Conservation (phyloP, 2,113 vertebrate species). For the Pseudolaguvia tuberculata region DNA sequence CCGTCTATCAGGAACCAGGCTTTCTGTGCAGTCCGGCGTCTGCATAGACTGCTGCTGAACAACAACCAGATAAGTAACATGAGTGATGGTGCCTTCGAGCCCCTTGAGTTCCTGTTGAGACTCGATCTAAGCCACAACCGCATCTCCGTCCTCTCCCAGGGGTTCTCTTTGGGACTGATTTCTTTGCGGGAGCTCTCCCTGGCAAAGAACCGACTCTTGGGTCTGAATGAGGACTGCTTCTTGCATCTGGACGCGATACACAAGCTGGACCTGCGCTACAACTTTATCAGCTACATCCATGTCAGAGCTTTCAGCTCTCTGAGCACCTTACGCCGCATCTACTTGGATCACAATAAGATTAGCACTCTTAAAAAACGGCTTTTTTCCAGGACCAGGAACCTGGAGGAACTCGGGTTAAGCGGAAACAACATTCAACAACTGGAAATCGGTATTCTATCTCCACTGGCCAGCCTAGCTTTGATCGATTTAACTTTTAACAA, state of each 20-base stretch:
- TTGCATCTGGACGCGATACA: slow-evolving; percentile 68
- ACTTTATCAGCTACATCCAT: slow-evolving; percentile 59
- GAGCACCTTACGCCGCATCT: slow-evolving; percentile 66
- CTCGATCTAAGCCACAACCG: slow-evolving; percentile 73
- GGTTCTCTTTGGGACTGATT: slow-evolving; percentile 66
- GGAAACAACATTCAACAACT: slow-evolving; percentile 63
- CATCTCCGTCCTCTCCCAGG: slow-evolving; percentile 56
- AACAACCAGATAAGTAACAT: slow-evolving; percentile 66
- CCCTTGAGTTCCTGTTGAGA: slow-evolving; percentile 68
- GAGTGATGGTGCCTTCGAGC: slow-evolving; percentile 60
- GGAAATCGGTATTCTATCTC: slow-evolving; percentile 60
- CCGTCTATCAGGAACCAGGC: slow-evolving; percentile 50
- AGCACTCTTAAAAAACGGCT: slow-evolving; percentile 56
- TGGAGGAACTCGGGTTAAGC: slow-evolving; percentile 72
- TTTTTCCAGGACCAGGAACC: slow-evolving; percentile 73
- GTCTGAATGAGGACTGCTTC: slow-evolving; percentile 60
- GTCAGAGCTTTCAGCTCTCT: slow-evolving; percentile 65
- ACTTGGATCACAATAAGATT: slow-evolving; percentile 67
- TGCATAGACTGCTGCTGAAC: slow-evolving; percentile 67
- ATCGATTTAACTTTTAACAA: slow-evolving; percentile 68
- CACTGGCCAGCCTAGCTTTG: slow-evolving; percentile 67
- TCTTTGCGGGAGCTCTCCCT: slow-evolving; percentile 67
- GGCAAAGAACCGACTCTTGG: slow-evolving; percentile 62
- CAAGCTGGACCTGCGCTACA: slow-evolving; percentile 67
- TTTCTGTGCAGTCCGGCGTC: slow-evolving; percentile 62